Evolutionary conservation across 2,113 vertebrate genomes (phyloP).

Genomic region (Ploceus nigricollis): DNA sequence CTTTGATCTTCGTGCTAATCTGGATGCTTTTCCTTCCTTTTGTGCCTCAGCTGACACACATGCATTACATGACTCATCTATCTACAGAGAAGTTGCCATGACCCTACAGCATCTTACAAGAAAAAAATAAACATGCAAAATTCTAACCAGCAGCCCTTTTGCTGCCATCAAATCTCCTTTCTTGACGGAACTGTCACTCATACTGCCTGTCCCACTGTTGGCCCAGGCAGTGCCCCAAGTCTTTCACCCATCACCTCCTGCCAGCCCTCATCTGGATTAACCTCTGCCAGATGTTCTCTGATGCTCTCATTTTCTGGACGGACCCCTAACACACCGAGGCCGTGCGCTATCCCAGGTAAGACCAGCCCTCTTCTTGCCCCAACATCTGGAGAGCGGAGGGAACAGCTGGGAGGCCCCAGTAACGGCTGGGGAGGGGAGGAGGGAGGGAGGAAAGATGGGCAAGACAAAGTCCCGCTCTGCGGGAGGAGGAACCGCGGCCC

Average conservation of each 20-base stretch:
- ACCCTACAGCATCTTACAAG: not conserved
- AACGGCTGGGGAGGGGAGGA: not conserved
- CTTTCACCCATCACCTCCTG: not conserved
- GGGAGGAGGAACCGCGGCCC: not conserved
- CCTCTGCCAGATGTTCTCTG: not conserved
- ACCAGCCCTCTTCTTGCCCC: not conserved
- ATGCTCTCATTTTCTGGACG: not conserved
- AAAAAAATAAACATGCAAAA: not conserved
- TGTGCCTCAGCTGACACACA: not conserved
- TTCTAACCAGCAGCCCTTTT: not conserved
- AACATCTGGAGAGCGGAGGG: not conserved
- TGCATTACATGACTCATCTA: not conserved
- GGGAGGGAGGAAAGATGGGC: not conserved
- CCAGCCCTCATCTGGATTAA: not conserved
- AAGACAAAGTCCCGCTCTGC: not conserved
- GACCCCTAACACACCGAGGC: not conserved
- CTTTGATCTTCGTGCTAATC: not conserved
- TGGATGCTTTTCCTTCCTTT: not conserved
- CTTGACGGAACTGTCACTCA: not conserved
- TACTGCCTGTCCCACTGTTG: not conserved
- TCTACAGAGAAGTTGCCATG: not conserved
- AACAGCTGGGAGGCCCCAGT: not conserved
- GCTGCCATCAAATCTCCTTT: not conserved
- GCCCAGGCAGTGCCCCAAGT: not conserved
- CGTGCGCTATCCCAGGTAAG: too few species aligned